These are phyloP conservation scores for Ferrisia virgata DNA, from an alignment of 2,888 invertebrate species.

Conservation along the genomic window DNA sequence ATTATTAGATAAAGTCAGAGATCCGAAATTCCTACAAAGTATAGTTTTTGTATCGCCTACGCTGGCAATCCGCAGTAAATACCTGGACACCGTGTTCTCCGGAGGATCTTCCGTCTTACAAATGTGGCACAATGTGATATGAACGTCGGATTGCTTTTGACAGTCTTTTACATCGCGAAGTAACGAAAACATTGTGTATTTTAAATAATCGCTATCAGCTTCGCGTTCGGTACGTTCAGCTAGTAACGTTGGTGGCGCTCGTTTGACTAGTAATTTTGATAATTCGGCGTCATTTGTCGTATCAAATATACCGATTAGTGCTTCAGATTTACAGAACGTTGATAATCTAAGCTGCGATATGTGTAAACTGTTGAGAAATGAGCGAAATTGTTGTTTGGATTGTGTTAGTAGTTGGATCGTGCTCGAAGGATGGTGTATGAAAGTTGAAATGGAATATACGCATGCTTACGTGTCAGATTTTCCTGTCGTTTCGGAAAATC, in stretches of 20 bases:
- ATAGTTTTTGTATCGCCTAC: conserved; percentile 74
- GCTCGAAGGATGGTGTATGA: no score
- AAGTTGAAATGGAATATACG: neutral
- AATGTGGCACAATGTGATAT: conserved; percentile 71
- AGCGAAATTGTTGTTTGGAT: no score
- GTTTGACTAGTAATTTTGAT: conserved; percentile 68
- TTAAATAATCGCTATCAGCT: conserved; percentile 76
- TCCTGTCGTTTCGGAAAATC: conserved; percentile 82
- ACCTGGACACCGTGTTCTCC: conserved; percentile 56
- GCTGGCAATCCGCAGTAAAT: conserved; percentile 69
- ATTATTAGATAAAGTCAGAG: conserved; percentile 50
- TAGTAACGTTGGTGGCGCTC: conserved; percentile 72
- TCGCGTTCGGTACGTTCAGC: conserved; percentile 79
- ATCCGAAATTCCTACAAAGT: conserved; percentile 57
- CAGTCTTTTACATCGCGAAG: conserved; percentile 73
- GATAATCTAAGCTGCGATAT: conserved; percentile 69
- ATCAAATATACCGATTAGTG: conserved; percentile 79
- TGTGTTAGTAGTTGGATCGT: neutral
- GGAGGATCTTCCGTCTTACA: conserved; percentile 57
- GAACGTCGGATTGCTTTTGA: conserved; percentile 70
- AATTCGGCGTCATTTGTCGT: conserved; percentile 70
- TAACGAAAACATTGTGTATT: conserved; percentile 76
- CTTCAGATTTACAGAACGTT: conserved; percentile 75
- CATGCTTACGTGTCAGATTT: conserved; percentile 59
- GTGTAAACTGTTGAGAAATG: neutral